These are phyloP conservation scores for Campylomormyrus tamandua DNA, from an alignment of 2,113 vertebrate genomes.

Conservation along the genomic window DNA sequence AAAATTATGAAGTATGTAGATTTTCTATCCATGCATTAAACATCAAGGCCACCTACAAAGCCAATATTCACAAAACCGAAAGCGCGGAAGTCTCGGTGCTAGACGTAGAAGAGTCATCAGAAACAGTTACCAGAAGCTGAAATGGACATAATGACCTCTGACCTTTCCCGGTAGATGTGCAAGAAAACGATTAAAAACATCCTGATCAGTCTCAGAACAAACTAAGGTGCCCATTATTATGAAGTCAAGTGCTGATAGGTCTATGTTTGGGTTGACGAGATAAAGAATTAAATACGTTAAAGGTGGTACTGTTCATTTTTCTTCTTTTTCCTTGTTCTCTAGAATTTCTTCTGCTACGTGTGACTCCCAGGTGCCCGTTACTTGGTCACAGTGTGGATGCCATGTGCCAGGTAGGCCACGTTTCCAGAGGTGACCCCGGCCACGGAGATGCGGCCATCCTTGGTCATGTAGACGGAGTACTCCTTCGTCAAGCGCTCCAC, in stretches of 20 bases:
- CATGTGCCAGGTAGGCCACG: conserved; percentile 81
- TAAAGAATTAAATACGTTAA: background rate
- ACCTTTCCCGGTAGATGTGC: background rate
- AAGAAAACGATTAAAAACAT: background rate
- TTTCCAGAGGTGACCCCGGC: conserved; percentile 85
- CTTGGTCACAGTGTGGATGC: conserved; percentile 88
- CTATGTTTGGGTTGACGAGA: background rate
- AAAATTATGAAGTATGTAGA: background rate
- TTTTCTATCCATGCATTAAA: background rate
- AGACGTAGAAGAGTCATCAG: background rate
- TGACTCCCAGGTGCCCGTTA: conserved; percentile 51
- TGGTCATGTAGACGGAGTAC: conserved; percentile 96
- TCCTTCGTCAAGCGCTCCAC: conserved; percentile 87
- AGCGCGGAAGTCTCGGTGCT: background rate
- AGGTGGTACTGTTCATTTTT: background rate
- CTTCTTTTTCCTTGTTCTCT: conserved; percentile 12
- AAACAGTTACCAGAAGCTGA: background rate
- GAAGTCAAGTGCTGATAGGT: background rate
- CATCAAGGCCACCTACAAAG: background rate
- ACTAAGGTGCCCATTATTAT: background rate
- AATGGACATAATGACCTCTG: background rate
- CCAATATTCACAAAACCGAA: background rate
- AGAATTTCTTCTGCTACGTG: conserved; percentile 23
- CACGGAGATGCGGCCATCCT: conserved; percentile 92
- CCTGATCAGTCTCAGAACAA: background rate